These are phyloP conservation scores for Passer montanus DNA, from an alignment of 2,113 vertebrate genomes.

Conservation along the genomic window DNA sequence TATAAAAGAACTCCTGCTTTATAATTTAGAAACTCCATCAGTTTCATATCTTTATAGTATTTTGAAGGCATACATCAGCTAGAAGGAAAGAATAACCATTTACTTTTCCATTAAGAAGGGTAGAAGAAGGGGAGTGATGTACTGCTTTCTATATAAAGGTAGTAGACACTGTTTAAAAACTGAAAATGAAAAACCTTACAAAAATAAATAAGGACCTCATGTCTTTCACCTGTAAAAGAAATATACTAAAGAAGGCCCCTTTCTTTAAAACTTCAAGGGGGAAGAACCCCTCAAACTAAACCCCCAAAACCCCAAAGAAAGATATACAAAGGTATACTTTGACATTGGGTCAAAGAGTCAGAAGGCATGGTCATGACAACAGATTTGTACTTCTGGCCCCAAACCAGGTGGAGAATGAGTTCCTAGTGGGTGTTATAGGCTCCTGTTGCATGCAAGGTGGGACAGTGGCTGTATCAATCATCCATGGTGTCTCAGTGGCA, in stretches of 20 bases:
- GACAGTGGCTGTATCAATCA: constrained; percentile 16
- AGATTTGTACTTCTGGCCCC: constrained; percentile 22
- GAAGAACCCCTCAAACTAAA: neutral
- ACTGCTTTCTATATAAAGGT: constrained; percentile 27
- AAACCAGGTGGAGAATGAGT: constrained; percentile 30
- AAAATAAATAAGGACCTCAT: constrained; percentile 32
- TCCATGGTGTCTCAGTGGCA: neutral
- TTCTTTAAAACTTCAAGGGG: neutral
- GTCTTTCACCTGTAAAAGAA: neutral
- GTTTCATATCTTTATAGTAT: constrained; percentile 65
- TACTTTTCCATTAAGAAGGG: constrained; percentile 63
- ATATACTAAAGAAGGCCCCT: neutral
- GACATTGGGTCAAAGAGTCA: neutral
- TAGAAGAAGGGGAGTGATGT: neutral
- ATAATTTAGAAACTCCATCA: constrained; percentile 70
- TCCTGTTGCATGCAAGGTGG: neutral
- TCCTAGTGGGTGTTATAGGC: neutral
- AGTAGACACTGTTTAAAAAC: neutral
- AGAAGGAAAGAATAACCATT: constrained; percentile 62
- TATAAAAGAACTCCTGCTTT: constrained; percentile 59
- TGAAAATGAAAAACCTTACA: neutral
- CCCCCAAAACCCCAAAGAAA: neutral
- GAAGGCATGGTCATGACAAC: neutral
- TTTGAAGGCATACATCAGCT: constrained; percentile 56
- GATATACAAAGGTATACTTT: neutral